Percentiles rank a stretch among this genome's conserved stretches.
Evolutionary conservation across 2,797 vertebrate species (phyloP).

Genomic region (Falco rusticolus): DNA sequence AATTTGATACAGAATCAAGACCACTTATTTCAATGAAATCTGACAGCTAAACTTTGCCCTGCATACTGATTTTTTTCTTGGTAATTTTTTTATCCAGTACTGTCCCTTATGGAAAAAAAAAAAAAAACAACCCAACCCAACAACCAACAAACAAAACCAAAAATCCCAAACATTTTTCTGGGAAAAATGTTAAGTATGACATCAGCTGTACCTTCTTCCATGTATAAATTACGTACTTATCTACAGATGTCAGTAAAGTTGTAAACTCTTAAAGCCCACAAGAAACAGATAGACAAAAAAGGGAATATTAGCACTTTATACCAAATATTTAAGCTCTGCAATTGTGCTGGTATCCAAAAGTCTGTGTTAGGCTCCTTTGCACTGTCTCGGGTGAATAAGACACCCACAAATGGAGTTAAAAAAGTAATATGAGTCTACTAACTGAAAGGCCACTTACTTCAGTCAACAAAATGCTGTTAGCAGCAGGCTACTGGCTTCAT

Average conservation of each 20-base stretch:
- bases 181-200: neutral
- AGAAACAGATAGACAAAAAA: neutral
- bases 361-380: neutral
- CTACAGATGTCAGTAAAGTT: neutral
- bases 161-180: neutral
- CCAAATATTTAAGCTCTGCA: neutral
- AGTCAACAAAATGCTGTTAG: neutral
- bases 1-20: neutral
- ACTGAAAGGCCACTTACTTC: neutral
- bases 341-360: neutral
- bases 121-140: neutral
- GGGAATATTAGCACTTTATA: fast-evolving
- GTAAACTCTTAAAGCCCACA: neutral
- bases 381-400: neutral
- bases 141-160: no score
- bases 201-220: neutral
- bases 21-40: neutral
- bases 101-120: neutral
- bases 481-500: neutral
- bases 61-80: neutral
- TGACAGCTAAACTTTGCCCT: neutral
- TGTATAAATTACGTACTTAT: neutral
- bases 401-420: neutral
- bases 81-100: neutral
- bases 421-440: neutral